Evolutionary conservation across 2,113 vertebrate genomes (phyloP).

Genomic region (Ginglymostoma cirratum): DNA sequence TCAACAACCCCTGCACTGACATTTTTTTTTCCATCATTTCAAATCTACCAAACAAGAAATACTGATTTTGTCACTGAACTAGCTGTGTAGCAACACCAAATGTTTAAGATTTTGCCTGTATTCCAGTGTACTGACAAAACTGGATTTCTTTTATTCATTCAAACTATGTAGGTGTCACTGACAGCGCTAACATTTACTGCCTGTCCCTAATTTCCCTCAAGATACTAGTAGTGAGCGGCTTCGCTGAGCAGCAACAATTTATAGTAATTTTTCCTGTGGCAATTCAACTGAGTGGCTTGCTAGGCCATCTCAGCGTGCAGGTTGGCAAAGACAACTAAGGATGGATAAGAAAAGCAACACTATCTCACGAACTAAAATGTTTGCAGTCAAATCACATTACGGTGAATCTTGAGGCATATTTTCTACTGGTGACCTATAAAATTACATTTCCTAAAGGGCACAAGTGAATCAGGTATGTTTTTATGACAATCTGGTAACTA

Average conservation of each 20-base stretch:
- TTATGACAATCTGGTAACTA: not conserved
- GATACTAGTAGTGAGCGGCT: too few relatives aligned
- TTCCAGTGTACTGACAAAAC: not conserved
- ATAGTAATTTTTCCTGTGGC: not conserved
- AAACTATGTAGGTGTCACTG: not conserved
- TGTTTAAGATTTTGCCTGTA: not conserved
- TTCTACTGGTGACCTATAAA: too few relatives aligned
- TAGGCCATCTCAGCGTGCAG: not conserved
- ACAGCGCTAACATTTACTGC: too few relatives aligned
- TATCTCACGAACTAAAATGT: not conserved
- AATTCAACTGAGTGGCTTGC: not conserved
- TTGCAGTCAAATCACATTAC: not conserved
- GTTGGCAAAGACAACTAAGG: not conserved
- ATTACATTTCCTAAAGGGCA: not conserved
- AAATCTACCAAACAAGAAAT: not conserved
- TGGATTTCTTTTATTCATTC: not conserved
- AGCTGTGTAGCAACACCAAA: not conserved
- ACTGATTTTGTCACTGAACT: not conserved
- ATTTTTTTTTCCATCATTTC: not conserved
- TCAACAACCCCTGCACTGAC: not conserved
- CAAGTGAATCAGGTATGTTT: not conserved
- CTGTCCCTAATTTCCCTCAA: not conserved
- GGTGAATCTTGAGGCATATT: too few relatives aligned
- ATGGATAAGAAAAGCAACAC: not conserved
- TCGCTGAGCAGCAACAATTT: not conserved